These are phyloP conservation scores for Microtus pennsylvanicus DNA, from an alignment of 2,113 vertebrate species.

Conservation along the genomic window DNA sequence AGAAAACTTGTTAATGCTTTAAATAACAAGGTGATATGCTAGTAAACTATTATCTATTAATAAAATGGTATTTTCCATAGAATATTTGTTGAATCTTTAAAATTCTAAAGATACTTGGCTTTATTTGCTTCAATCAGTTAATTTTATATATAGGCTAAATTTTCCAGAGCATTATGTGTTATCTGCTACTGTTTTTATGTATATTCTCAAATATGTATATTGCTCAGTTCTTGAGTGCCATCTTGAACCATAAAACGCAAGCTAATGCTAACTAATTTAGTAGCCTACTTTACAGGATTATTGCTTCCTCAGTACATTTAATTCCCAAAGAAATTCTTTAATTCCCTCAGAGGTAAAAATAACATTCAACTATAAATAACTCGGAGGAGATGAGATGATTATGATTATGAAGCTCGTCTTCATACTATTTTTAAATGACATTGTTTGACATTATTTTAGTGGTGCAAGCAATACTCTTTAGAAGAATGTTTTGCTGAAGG, in stretches of 20 bases:
- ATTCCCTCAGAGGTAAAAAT: constrained; percentile 38
- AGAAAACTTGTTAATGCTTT: background rate
- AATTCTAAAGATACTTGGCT: background rate
- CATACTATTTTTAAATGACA: background rate
- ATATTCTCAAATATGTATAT: background rate
- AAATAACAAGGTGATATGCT: background rate
- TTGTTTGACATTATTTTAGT: constrained; percentile 7
- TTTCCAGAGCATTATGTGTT: background rate
- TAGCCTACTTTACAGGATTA: background rate
- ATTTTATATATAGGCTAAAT: background rate
- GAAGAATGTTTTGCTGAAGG: constrained; percentile 5
- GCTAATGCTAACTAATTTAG: background rate
- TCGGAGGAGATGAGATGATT: background rate
- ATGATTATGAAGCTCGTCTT: constrained; percentile 34
- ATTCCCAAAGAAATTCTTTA: background rate
- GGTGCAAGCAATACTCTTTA: background rate
- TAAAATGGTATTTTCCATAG: background rate
- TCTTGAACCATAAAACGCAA: background rate
- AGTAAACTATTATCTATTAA: background rate
- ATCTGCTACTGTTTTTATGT: background rate
- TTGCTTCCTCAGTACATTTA: constrained; percentile 13
- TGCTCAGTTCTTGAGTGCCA: background rate
- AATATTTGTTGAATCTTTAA: background rate
- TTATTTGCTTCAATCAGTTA: background rate
- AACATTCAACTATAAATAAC: constrained; percentile 46